phyloP scores from a whole-genome alignment of 2,888 invertebrate species.

The Plemyria rubiginata region DNA sequence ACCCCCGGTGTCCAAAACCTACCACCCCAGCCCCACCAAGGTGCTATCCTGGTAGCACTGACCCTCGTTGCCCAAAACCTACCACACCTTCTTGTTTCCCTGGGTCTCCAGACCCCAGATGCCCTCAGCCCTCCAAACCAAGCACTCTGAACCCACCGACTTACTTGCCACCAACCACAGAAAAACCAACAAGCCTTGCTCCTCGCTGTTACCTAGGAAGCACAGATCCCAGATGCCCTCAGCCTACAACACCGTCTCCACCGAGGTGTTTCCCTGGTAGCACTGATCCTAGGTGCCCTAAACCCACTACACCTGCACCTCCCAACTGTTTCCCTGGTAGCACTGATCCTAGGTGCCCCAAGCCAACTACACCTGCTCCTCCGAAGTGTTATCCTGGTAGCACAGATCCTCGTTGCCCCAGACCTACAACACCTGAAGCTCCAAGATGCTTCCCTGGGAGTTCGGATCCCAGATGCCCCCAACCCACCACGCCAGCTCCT shows the following conservation, averaged over 20 bases:
- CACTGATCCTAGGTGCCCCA: conserved; percentile 57
- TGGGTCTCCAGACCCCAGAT: conserved; percentile 58
- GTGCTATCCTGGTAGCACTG: conserved; percentile 47
- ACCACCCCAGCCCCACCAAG: conserved; percentile 45
- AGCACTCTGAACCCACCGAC: conserved; percentile 50
- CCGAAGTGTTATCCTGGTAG: conserved; percentile 42
- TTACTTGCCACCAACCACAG: conserved; percentile 36
- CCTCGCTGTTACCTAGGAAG: conserved; percentile 61
- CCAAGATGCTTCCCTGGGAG: conserved; percentile 50
- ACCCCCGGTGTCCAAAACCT: conserved; percentile 53
- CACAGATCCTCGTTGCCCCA: conserved; percentile 44
- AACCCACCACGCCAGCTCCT: conserved; percentile 43
- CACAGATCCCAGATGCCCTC: conserved; percentile 54
- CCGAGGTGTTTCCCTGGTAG: conserved; percentile 50
- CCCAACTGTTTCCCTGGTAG: conserved; percentile 48
- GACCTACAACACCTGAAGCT: conserved; percentile 49
- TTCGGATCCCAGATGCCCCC: conserved; percentile 54
- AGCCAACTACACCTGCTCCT: conserved; percentile 38
- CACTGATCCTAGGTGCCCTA: conserved; percentile 59
- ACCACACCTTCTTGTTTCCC: conserved; percentile 57
- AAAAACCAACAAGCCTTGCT: conserved; percentile 37
- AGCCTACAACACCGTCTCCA: conserved; percentile 50
- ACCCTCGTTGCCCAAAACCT: conserved; percentile 54
- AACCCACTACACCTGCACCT: conserved; percentile 52
- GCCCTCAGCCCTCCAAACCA: conserved; percentile 53